Evolutionary conservation across 2,888 invertebrate genomes (phyloP).

Genomic region (Thera britannica): DNA sequence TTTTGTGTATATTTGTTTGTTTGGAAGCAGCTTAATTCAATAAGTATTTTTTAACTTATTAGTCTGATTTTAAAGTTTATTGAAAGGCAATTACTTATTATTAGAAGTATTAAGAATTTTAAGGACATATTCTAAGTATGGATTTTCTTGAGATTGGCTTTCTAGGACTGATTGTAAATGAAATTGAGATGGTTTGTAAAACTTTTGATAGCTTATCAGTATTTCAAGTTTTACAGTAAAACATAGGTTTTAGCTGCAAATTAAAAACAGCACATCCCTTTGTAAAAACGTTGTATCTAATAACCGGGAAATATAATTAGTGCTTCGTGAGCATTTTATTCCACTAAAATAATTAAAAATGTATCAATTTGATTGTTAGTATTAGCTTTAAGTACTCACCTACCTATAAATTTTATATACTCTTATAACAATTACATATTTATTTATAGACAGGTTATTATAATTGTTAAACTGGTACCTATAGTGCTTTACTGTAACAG

Average conservation of each 20-base stretch:
- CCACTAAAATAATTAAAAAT: not conserved
- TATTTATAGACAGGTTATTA: not conserved
- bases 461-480: slow-evolving; percentile 40
- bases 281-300: not conserved
- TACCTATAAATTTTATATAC: slow-evolving; percentile 4
- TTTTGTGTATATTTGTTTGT: slow-evolving; percentile 8
- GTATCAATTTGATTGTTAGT: slow-evolving; percentile 1
- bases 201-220: not conserved
- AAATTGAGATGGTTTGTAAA: slow-evolving; percentile 8
- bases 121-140: not conserved
- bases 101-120: not conserved
- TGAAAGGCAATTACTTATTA: not conserved
- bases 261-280: too few species aligned
- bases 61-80: not conserved
- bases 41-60: slow-evolving; percentile 1
- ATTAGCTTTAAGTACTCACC: not conserved
- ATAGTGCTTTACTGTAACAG: slow-evolving; percentile 47
- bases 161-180: slow-evolving; percentile 13
- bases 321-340: not conserved
- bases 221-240: too few species aligned
- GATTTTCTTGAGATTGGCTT: slow-evolving; percentile 12
- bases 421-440: slow-evolving; percentile 4
- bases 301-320: not conserved
- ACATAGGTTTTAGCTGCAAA: too few species aligned
- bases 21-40: slow-evolving; percentile 2